Percentiles rank a stretch among this genome's conserved stretches.
Evolutionary conservation across 1,140 invertebrate genomes (phyloP).

Genomic region (Megathymus violae): DNA sequence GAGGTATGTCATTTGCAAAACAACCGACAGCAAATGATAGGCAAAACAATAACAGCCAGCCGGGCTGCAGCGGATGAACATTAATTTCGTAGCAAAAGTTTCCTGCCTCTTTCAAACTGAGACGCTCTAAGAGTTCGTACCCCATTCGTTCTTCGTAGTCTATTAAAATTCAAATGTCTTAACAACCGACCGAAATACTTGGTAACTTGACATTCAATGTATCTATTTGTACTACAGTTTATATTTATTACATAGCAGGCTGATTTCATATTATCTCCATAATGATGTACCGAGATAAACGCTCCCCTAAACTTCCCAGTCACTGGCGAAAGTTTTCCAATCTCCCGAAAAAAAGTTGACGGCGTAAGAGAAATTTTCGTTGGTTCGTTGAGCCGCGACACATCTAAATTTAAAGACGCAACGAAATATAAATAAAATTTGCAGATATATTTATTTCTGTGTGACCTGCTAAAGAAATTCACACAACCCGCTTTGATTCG

Average conservation of each 20-base stretch:
- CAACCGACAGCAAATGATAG: slow-evolving; percentile 7
- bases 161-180: slow-evolving; percentile 6
- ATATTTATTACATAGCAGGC: slow-evolving; percentile 34
- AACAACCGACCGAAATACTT: slow-evolving; percentile 5
- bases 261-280: slow-evolving; percentile 35
- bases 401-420: slow-evolving; percentile 35
- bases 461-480: slow-evolving; percentile 30
- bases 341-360: slow-evolving; percentile 44
- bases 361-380: slow-evolving; percentile 20
- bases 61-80: slow-evolving; percentile 9
- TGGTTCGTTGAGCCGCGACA: slow-evolving; percentile 28
- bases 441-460: slow-evolving; percentile 31
- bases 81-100: slow-evolving; percentile 23
- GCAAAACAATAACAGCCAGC: slow-evolving; percentile 18
- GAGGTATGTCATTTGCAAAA: too few relatives aligned
- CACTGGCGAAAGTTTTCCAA: slow-evolving; percentile 53
- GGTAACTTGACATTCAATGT: slow-evolving; percentile 9
- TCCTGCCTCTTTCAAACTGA: slow-evolving; percentile 15
- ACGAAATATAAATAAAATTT: slow-evolving; percentile 33
- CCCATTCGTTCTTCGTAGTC: slow-evolving; percentile 6
- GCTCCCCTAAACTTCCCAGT: slow-evolving; percentile 34
- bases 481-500: slow-evolving; percentile 11
- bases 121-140: slow-evolving; percentile 1
- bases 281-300: slow-evolving; percentile 38
- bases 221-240: neutral